Evolutionary conservation across 1,140 invertebrate species (phyloP), one percentile per base, ranked within the genome.

Genomic region (Reticulitermes speratus): DNA sequence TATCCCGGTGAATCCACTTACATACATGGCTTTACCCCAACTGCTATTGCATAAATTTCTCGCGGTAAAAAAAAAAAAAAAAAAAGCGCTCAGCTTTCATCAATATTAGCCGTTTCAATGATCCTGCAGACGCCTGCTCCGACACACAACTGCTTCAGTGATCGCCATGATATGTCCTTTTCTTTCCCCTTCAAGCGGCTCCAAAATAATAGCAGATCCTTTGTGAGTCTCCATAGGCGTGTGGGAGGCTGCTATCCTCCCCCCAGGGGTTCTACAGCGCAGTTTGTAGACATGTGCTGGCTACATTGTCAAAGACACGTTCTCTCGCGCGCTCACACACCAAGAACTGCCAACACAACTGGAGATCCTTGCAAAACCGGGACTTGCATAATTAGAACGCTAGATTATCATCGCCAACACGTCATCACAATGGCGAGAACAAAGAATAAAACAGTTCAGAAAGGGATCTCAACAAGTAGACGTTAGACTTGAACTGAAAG

Each of bases 151-250:
- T 75, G 14, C 8, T 75, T 75, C 65, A 75, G n/a, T 30, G n/a
- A 75, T 11, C 65, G 65, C n/a, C 65, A 30, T 7, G 14, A 16
- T 16, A 23, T 21, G 7, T 65, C 25, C 59, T 65, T 65, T 65
- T 23, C 6, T 75, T 55, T n/a, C 65, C 65, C 55, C 55, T 59
- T 3, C 55, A 59, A 59, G 16, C 19, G 59, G 65, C 65, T 75
- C 25, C 65, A 75, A 75, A 75, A 75, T 75, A 75, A 75, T 75
- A 75, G 65, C 25, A 75, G 65, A 9, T 75, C n/a, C 65, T 75
- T 75, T 75, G 65, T 75, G n/a, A 9, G 12, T 21, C 3, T 65
- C 59, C 25, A 65, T 23, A 23, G 59, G 65, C 25, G 65, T 75
- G n/a, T 30, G 65, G 65, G 65, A 25, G n/a, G n/a, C 65, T n/a